Evolutionary conservation across 1,140 invertebrate genomes (phyloP), one percentile per base, ranked within the genome.

Genomic region (Acromyrmex heyeri): DNA sequence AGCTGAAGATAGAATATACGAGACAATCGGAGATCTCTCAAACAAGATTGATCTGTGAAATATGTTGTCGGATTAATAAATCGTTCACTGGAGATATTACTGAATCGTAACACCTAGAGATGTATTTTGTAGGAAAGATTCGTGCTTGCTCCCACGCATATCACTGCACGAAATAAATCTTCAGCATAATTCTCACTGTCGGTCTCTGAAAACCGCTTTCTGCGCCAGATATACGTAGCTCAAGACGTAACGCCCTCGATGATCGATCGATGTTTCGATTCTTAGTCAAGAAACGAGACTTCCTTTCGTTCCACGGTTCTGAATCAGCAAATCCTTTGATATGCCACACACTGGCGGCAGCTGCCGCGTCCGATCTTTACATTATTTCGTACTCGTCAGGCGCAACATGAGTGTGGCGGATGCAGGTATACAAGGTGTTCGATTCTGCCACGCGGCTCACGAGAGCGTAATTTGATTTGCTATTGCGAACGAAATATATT

Each of bases 241-340:
- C 76, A 76, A 91, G 85, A 88, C 83, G 89, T 88, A 78, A 88
- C 89, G 87, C 85, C 89, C 85, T 88, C 87, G 90, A 91, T 91
- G 90, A 91, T 91, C 90, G 90, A 91, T 91, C 90, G 90, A 90
- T 87, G 87, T 83, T 88, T 79, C 85, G 90, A 88, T 88, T 88
- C 90, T 79, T 85, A 70, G 77, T 72, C 83, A 57, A 86, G 85
- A 85, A 90, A 88, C 87, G 89, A 82, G 65, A 90, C 82, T 78
- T 85, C 70, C 59, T 62, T 67, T 87, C 88, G 86, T 86, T 86
- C 65, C 83, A 59, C 85, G 81, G 73, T 53, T 87, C 90, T 91
- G 91, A 91, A 91, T 91, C 91, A 91, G 91, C 91, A 91, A 90
- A 91, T 91, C 88, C 85, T 91, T 90, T 91, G 90, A 91, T 91